Percentiles rank a stretch among this genome's conserved stretches.
Evolutionary conservation across 2,888 invertebrate species (phyloP).

Genomic region (Steromphala cineraria): DNA sequence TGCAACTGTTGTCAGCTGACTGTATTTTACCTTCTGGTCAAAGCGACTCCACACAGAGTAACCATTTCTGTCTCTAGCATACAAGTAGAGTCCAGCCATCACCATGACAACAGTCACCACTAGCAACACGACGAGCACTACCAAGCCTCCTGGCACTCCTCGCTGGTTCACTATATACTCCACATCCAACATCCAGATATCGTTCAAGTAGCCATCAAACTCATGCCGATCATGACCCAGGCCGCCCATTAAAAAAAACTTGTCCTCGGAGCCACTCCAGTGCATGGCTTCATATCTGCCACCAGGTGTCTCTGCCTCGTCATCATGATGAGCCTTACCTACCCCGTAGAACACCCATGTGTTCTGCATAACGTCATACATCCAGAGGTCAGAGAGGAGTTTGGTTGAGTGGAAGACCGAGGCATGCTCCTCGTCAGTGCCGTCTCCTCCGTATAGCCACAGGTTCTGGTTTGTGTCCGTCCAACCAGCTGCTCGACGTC

Average conservation of each 20-base stretch:
- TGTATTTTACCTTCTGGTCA: constrained; percentile 20
- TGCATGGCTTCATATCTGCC: constrained; percentile 49
- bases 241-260: constrained; percentile 58
- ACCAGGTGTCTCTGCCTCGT: constrained; percentile 43
- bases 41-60: constrained; percentile 10
- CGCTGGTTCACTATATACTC: constrained; percentile 30
- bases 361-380: constrained; percentile 39
- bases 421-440: constrained; percentile 40
- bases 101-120: constrained; percentile 26
- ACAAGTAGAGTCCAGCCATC: constrained; percentile 24
- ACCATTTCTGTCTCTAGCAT: constrained; percentile 24
- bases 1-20: constrained; percentile 17
- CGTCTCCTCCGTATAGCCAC: constrained; percentile 68
- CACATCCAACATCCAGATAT: constrained; percentile 58
- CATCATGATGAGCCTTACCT: constrained; percentile 31
- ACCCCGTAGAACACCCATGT: constrained; percentile 63
- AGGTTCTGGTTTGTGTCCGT: constrained; percentile 47
- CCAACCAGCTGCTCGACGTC: constrained; percentile 53
- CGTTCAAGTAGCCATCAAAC: constrained; percentile 55
- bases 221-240: constrained; percentile 54
- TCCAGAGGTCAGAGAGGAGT: constrained; percentile 60
- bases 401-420: constrained; percentile 43
- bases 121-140: constrained; percentile 29
- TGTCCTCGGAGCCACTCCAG: constrained; percentile 33
- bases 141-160: constrained; percentile 19